Conservation (phyloP, 2,888 invertebrate species). For the Athrips mouffetella region DNA sequence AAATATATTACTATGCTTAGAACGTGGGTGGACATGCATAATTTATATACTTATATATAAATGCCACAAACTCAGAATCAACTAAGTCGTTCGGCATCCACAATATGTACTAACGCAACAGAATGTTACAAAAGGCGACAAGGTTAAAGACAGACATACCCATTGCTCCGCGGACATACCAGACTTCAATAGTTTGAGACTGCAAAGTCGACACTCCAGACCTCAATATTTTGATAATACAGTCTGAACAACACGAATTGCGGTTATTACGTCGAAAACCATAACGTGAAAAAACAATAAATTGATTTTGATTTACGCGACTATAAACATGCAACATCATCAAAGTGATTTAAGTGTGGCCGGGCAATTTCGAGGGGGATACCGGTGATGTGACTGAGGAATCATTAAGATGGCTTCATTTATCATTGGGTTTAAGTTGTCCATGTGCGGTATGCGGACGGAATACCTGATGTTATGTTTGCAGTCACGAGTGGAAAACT, state of each 20-base stretch:
- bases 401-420: neutral
- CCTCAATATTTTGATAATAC: slow-evolving; percentile 26
- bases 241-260: slow-evolving; percentile 54
- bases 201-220: no score
- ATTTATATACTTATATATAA: no score
- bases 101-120: no score
- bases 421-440: slow-evolving; percentile 4
- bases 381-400: neutral
- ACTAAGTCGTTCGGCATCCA: no score
- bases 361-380: slow-evolving; percentile 1
- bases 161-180: no score
- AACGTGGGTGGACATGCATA: no score
- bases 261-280: slow-evolving; percentile 37
- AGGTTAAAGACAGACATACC: no score
- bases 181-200: no score
- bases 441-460: neutral
- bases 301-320: slow-evolving; percentile 65
- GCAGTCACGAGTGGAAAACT: no score
- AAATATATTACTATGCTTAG: neutral
- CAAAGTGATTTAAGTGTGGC: slow-evolving; percentile 47
- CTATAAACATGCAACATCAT: slow-evolving; percentile 68
- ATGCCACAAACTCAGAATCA: no score
- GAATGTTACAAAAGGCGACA: no score
- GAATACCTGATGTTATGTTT: no score
- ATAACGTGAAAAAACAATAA: slow-evolving; percentile 62